These are phyloP conservation scores for Carollia perspicillata DNA, from an alignment of 2,113 vertebrate species.

Conservation along the genomic window DNA sequence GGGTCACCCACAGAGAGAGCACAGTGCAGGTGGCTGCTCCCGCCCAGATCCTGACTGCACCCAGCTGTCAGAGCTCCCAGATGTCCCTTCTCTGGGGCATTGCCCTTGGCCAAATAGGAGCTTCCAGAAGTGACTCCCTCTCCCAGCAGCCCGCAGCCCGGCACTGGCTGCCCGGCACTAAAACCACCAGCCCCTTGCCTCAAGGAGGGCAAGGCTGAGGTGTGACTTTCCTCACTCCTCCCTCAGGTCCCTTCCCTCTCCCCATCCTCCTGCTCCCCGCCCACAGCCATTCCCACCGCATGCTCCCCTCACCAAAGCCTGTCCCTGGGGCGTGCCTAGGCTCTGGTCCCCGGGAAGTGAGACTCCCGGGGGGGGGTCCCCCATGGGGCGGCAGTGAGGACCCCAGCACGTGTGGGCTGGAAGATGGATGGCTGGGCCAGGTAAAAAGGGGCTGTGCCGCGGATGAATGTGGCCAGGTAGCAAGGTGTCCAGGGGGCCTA, in stretches of 20 bases:
- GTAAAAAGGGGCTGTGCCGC: fast-evolving
- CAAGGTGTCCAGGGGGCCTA: too few species aligned
- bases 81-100: neutral
- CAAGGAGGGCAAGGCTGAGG: fast-evolving
- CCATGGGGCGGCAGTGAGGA: neutral
- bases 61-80: neutral
- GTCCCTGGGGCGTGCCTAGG: fast-evolving
- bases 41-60: fast-evolving
- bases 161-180: neutral
- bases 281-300: too few species aligned
- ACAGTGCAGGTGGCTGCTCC: neutral
- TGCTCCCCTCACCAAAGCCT: neutral
- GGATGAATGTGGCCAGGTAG: neutral
- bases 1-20: neutral
- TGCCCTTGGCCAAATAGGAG: neutral
- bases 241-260: neutral
- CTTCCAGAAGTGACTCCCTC: neutral
- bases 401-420: fast-evolving
- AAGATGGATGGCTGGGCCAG: too few species aligned
- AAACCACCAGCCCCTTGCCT: neutral
- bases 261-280: neutral
- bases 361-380: neutral
- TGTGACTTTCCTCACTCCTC: neutral
- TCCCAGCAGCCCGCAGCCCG: neutral
- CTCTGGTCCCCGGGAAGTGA: neutral